phyloP scores from a whole-genome alignment of 2,113 vertebrate species.

The Arvicanthis niloticus region DNA sequence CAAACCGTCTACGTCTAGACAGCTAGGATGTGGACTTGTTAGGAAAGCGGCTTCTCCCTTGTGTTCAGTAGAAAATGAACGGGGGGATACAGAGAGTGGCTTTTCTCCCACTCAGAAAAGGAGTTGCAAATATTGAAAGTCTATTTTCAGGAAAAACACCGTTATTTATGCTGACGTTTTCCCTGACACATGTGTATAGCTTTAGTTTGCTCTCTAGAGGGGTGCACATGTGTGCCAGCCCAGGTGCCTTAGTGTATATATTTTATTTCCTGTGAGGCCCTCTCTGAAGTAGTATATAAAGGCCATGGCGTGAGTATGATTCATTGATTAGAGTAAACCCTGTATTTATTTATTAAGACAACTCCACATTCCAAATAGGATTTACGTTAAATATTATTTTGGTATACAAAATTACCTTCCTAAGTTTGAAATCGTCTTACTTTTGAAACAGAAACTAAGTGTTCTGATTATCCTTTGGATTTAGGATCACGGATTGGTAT shows the following conservation, averaged over 20 bases:
- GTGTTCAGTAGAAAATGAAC: constrained; percentile 8
- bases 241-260: background rate
- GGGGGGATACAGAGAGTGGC: constrained; percentile 22
- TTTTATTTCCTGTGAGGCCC: constrained; percentile 46
- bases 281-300: constrained; percentile 53
- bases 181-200: constrained; percentile 26
- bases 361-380: constrained; percentile 42
- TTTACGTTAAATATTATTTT: constrained; percentile 57
- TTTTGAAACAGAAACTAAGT: constrained; percentile 39
- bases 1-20: constrained; percentile 80
- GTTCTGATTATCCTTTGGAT: constrained; percentile 34
- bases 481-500: background rate
- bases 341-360: constrained; percentile 15
- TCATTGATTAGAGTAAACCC: constrained; percentile 22
- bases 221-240: background rate
- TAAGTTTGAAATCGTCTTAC: constrained; percentile 40
- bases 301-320: constrained; percentile 23
- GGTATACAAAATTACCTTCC: constrained; percentile 11
- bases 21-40: constrained; percentile 71
- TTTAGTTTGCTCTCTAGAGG: constrained; percentile 45
- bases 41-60: constrained; percentile 70
- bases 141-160: constrained; percentile 65
- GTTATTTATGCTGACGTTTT: constrained; percentile 73
- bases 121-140: constrained; percentile 67
- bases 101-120: constrained; percentile 55